Evolutionary conservation across 2,888 invertebrate species (phyloP).

Genomic region (Ariolimax columbianus): DNA sequence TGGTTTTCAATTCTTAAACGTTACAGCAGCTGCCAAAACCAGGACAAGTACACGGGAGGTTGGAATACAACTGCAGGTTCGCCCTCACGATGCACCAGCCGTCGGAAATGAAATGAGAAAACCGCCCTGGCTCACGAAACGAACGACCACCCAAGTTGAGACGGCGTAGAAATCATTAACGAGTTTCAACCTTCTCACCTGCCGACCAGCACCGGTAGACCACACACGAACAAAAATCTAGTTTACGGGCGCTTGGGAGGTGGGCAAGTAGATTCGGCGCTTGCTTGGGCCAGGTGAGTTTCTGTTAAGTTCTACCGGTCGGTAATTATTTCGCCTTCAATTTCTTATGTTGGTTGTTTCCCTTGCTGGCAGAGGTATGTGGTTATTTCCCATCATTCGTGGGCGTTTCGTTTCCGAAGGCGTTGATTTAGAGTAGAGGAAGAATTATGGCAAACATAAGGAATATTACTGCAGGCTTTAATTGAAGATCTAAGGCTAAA

Average conservation of each 20-base stretch:
- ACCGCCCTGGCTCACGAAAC: constrained; percentile 7
- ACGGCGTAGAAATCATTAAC: constrained; percentile 39
- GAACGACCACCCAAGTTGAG: constrained; percentile 40
- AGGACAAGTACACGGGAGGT: constrained; percentile 5
- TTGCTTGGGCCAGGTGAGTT: constrained; percentile 31
- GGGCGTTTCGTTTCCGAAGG: constrained; percentile 26
- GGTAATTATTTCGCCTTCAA: constrained; percentile 34
- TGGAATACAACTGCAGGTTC: constrained; percentile 22
- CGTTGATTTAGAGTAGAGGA: background rate
- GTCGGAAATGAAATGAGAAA: constrained; percentile 43
- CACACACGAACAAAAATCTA: constrained; percentile 42
- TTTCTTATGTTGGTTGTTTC: constrained; percentile 33
- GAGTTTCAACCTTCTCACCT: constrained; percentile 37
- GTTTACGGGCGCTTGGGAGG: constrained; percentile 36
- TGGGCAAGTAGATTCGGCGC: constrained; percentile 30
- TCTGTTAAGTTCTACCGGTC: constrained; percentile 29
- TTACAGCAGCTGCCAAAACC: constrained; percentile 41
- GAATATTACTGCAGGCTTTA: constrained; percentile 75
- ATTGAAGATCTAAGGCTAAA: too few relatives aligned
- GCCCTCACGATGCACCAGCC: constrained; percentile 35
- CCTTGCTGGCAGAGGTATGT: constrained; percentile 17
- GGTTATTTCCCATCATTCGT: constrained; percentile 32
- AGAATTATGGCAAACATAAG: background rate
- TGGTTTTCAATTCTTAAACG: constrained; percentile 38
- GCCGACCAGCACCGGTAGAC: constrained; percentile 30